Percentiles rank a stretch among this genome's conserved stretches.
phyloP scores from a whole-genome alignment of 2,113 vertebrate genomes.

The Poicephalus gulielmi region DNA sequence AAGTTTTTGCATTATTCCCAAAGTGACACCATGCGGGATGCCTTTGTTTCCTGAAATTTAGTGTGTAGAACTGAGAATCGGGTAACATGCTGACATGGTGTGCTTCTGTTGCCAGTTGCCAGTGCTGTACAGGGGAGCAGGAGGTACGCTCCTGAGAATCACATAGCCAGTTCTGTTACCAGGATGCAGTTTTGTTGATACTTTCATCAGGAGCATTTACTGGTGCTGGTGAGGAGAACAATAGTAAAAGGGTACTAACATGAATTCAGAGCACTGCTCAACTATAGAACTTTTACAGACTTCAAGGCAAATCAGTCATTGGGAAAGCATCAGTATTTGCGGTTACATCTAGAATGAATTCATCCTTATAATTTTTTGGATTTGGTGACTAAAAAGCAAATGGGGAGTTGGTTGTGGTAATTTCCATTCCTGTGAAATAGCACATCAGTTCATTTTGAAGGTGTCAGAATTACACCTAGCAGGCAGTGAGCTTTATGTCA shows the following conservation, averaged over 20 bases:
- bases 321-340: background rate
- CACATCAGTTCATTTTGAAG: background rate
- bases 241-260: background rate
- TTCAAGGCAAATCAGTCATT: background rate
- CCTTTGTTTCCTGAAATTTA: background rate
- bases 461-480: background rate
- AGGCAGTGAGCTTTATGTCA: background rate
- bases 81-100: too few species aligned
- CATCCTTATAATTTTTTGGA: background rate
- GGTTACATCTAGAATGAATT: background rate
- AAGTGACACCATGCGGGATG: background rate
- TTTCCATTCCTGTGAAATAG: background rate
- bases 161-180: rapidly evolving
- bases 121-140: rapidly evolving
- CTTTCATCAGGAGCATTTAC: background rate
- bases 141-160: rapidly evolving
- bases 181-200: background rate
- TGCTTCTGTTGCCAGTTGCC: background rate
- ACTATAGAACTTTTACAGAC: background rate
- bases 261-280: background rate
- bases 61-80: background rate
- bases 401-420: background rate
- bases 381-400: background rate
- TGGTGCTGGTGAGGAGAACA: background rate
- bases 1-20: rapidly evolving